A percentile compares a stretch with the other conserved stretches of the same genome.
Conservation (phyloP, 2,797 vertebrate genomes). For the Sardinella longiceps region DNA sequence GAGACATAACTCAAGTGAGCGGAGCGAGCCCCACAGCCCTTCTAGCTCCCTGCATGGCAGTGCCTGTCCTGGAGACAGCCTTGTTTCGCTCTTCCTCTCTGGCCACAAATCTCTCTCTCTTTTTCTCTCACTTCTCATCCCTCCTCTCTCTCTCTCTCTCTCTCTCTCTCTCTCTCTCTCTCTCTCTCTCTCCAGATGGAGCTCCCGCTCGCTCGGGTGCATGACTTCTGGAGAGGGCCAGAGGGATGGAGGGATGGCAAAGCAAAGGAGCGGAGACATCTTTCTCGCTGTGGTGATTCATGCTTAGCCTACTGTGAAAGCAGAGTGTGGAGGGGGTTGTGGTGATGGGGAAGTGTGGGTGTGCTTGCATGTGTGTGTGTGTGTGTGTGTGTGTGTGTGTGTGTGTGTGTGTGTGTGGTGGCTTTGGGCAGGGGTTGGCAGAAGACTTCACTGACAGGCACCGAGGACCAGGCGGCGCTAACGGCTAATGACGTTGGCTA, state of each 20-base stretch:
- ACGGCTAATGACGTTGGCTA: background rate
- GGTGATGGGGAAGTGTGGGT: background rate
- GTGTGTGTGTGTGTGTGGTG: background rate
- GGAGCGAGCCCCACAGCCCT: background rate
- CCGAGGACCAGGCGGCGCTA: background rate
- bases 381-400: background rate
- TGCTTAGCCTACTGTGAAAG: slow-evolving; percentile 41
- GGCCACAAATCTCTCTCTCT: slow-evolving; percentile 48
- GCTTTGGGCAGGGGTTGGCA: background rate
- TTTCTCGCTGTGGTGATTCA: slow-evolving; percentile 35
- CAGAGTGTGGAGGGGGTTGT: background rate
- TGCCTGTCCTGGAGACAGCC: background rate
- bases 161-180: slow-evolving; percentile 1
- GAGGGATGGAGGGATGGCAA: background rate
- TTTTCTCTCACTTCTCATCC: background rate
- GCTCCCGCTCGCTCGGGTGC: slow-evolving; percentile 57
- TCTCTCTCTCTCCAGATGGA: slow-evolving; percentile 59
- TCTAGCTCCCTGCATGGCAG: background rate
- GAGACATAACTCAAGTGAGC: slow-evolving; percentile 21
- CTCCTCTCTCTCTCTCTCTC: background rate
- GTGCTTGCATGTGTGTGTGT: slow-evolving; percentile 7
- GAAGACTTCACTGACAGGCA: background rate
- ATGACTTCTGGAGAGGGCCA: slow-evolving; percentile 60
- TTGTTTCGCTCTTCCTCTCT: background rate
- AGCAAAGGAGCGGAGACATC: slow-evolving; percentile 45